Base-by-base conservation (phyloP, 2,888 invertebrate species). In the Napeogenes sylphis region DNA sequence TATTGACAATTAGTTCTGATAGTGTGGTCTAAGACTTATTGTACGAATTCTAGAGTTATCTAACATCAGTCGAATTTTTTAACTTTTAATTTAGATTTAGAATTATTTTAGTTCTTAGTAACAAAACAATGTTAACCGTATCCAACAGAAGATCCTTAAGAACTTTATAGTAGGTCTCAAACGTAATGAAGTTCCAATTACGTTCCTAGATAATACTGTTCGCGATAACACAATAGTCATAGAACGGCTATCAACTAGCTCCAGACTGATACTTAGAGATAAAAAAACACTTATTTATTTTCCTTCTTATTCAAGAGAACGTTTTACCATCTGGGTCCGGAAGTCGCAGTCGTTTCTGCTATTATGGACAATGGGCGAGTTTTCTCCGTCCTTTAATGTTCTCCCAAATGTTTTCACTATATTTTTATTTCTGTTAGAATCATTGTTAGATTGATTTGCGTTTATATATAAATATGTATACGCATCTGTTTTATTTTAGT, bases 331-430 rank as follows among this genome's bases (percentile, higher is more conserved):
- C 51, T 51, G 51, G 61, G 59, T 59, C 45, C 62, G 62, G 65
- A 65, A 61, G 61, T 64, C 51, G 56, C 51, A 32, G 47, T 51
- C 62, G 42, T 62, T 62, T 56, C 46, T 56, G 53, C 59, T 62
- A 56, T 47, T 56, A 38, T 51, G 35, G 47, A 61, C 62, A 59
- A 61, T 59, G 45, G 60, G 2, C 45, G 38, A 59, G 51, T 61
- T 62, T 60, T 64, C 21, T 51, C 30, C 4, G 51, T 30, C 51
- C 51, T 51, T 51, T 51, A 30, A 51, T 51, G 51, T 51, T 30
- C 30, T 30, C 10, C 30, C 30, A 51, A 51, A 51, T 51, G 51
- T 51, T 51, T 47, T 30, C 51, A 30, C 51, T 51, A 21, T 30
- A 51, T 51, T 51, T 51, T 51, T 51, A 51, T 51, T 8, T 51